A percentile compares a stretch with the other conserved stretches of the same genome.
These are phyloP conservation scores for Polia nebulosa DNA, from an alignment of 2,888 invertebrate genomes.

Conservation along the genomic window DNA sequence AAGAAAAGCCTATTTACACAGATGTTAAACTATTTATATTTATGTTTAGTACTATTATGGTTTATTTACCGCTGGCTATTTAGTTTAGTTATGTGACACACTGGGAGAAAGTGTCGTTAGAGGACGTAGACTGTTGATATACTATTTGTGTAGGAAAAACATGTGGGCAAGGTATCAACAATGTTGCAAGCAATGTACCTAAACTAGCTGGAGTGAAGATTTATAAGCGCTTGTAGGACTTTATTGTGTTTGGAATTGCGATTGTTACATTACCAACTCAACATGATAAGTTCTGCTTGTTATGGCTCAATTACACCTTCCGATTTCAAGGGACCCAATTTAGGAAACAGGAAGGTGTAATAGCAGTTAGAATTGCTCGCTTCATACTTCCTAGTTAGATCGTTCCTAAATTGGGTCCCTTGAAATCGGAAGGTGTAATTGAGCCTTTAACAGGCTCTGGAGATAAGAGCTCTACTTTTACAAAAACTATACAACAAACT, in stretches of 20 bases:
- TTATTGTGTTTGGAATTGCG: neutral
- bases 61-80: slow-evolving; percentile 41
- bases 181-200: slow-evolving; percentile 27
- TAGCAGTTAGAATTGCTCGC: too few relatives aligned
- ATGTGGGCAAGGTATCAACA: slow-evolving; percentile 13
- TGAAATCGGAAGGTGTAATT: too few relatives aligned
- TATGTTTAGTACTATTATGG: slow-evolving; percentile 22
- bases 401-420: too few relatives aligned
- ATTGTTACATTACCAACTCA: neutral
- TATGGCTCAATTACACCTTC: too few relatives aligned
- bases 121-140: slow-evolving; percentile 39
- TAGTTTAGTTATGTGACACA: slow-evolving; percentile 36
- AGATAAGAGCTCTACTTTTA: neutral
- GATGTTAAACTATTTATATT: slow-evolving; percentile 30
- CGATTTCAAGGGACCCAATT: too few relatives aligned
- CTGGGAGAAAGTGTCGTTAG: slow-evolving; percentile 45
- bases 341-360: too few relatives aligned
- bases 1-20: slow-evolving; percentile 40
- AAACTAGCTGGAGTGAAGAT: slow-evolving; percentile 3
- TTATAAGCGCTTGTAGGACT: neutral
- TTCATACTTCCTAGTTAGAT: too few relatives aligned
- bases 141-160: slow-evolving; percentile 17
- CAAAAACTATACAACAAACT: neutral
- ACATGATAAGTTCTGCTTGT: neutral
- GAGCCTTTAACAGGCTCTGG: too few relatives aligned